phyloP scores from a whole-genome alignment of 2,113 vertebrate species.

The Daboia siamensis region DNA sequence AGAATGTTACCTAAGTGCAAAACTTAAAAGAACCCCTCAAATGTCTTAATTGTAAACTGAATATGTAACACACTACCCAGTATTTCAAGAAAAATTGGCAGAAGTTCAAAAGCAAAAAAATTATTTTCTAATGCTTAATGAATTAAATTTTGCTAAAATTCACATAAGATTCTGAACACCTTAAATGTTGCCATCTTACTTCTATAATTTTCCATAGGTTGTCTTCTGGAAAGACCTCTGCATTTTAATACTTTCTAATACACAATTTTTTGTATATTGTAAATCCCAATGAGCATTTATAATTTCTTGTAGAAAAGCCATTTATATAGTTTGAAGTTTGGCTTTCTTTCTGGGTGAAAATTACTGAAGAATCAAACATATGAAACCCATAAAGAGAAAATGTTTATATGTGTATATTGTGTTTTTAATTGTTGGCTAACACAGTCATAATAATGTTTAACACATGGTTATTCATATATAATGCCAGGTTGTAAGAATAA shows the following conservation, averaged over 20 bases:
- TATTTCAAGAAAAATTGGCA: background rate
- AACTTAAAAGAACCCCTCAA: background rate
- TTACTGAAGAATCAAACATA: background rate
- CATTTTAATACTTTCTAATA: background rate
- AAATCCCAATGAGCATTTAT: background rate
- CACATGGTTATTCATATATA: background rate
- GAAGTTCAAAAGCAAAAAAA: background rate
- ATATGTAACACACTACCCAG: background rate
- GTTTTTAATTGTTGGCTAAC: background rate
- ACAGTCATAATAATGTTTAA: background rate
- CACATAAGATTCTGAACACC: background rate
- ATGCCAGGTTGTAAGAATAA: background rate
- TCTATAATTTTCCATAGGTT: background rate
- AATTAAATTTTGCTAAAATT: background rate
- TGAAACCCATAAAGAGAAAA: background rate
- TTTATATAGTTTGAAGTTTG: background rate
- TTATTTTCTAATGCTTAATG: background rate
- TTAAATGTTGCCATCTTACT: background rate
- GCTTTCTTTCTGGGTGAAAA: background rate
- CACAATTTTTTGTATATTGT: background rate
- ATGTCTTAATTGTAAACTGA: background rate
- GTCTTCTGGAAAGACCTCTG: background rate
- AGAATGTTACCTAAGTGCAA: background rate
- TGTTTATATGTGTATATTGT: background rate
- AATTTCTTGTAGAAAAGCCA: background rate